Conservation (phyloP, 2,113 vertebrate genomes). For the Thinocorus orbignyianus region DNA sequence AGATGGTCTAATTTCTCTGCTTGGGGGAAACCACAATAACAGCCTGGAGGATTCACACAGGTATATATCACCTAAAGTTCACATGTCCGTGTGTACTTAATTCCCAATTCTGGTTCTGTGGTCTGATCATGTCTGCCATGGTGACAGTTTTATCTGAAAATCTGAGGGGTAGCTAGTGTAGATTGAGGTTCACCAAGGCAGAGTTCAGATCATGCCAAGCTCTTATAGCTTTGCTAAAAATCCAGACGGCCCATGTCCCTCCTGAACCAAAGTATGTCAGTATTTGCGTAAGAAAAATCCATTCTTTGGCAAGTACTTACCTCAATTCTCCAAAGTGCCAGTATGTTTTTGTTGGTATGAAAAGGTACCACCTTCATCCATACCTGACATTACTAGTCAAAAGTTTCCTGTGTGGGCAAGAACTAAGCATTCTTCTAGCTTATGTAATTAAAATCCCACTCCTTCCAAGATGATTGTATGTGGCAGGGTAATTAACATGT, state of each 20-base stretch:
- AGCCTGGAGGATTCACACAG: not conserved
- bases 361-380: not conserved
- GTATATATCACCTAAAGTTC: not conserved
- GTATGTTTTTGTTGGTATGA: not conserved
- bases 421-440: conserved; percentile 26
- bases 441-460: conserved; percentile 19
- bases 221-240: not conserved
- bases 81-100: not conserved
- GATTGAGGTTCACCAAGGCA: not conserved
- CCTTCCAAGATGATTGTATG: not conserved
- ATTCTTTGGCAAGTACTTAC: not conserved
- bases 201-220: not conserved
- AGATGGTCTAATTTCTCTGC: not conserved
- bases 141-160: not conserved
- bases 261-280: not conserved
- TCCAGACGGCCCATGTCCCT: not conserved
- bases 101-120: not conserved
- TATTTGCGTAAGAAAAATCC: not conserved
- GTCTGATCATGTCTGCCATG: not conserved
- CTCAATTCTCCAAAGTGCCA: not conserved
- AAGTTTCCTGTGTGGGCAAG: conserved; percentile 51
- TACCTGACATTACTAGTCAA: conserved; percentile 21
- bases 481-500: not conserved
- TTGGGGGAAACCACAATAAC: not conserved
- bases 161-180: not conserved